phyloP scores from a whole-genome alignment of 2,888 invertebrate genomes.

The Sisyra nigra region DNA sequence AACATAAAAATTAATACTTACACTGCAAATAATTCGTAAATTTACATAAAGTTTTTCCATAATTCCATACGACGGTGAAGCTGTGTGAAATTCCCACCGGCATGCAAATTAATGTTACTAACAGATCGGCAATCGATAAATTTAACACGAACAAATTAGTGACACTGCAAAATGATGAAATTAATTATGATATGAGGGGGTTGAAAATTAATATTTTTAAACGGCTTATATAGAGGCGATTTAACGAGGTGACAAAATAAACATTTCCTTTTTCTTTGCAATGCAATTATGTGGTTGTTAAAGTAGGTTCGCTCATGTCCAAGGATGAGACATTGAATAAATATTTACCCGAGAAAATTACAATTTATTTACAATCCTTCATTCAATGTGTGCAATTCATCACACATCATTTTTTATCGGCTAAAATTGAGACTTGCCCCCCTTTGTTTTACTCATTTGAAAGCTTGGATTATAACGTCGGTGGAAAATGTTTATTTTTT shows the following conservation, averaged over 20 bases:
- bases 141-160: conserved; percentile 65
- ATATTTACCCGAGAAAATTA: background rate
- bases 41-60: conserved; percentile 60
- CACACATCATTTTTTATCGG: background rate
- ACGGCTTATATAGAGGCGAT: background rate
- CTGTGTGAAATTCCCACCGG: conserved; percentile 55
- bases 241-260: background rate
- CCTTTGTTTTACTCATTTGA: no score
- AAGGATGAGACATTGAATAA: background rate
- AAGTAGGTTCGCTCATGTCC: background rate
- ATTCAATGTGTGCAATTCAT: background rate
- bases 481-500: no score
- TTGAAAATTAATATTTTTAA: background rate
- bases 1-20: conserved; percentile 22
- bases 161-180: conserved; percentile 45
- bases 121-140: conserved; percentile 52
- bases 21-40: conserved; percentile 57
- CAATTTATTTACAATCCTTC: background rate
- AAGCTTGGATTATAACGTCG: no score
- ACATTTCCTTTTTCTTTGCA: background rate
- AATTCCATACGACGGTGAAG: conserved; percentile 51
- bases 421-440: no score
- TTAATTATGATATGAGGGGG: no score
- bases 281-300: background rate
- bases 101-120: conserved; percentile 61